Evolutionary conservation across 2,797 vertebrate genomes (phyloP).

Genomic region (Hypotaenidia okinawae): DNA sequence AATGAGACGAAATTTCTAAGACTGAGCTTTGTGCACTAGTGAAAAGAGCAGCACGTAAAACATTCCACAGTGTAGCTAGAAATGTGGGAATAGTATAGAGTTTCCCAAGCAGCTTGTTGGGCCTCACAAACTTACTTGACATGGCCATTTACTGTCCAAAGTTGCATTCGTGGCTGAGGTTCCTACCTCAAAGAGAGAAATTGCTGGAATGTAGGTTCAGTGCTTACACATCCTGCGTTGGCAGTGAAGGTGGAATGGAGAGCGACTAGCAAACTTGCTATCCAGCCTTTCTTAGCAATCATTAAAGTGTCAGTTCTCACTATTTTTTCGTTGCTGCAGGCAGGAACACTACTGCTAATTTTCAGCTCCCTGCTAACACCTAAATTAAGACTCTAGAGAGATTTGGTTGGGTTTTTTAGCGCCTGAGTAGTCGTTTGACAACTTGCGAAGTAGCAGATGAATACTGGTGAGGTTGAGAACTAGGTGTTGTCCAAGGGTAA

Average conservation of each 20-base stretch:
- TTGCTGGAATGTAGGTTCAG: neutral
- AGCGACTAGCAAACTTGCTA: conserved; percentile 26
- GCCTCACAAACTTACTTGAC: neutral
- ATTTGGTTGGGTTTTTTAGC: conserved; percentile 46
- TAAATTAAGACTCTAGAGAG: conserved; percentile 63
- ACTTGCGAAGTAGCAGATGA: conserved; percentile 60
- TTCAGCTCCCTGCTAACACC: conserved; percentile 66
- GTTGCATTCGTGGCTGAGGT: neutral
- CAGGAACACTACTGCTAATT: conserved; percentile 58
- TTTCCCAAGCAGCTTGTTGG: neutral
- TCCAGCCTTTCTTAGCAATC: conserved; percentile 46
- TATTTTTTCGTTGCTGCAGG: conserved; percentile 41
- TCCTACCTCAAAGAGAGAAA: neutral
- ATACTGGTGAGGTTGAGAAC: conserved; percentile 48
- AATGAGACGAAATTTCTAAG: neutral
- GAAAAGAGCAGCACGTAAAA: neutral
- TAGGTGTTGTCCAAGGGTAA: conserved; percentile 67
- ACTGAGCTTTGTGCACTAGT: neutral
- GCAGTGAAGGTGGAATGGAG: conserved; percentile 40
- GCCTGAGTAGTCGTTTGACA: conserved; percentile 63
- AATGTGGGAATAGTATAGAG: neutral
- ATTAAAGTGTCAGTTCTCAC: conserved; percentile 58
- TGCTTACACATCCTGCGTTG: neutral
- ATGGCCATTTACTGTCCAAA: neutral
- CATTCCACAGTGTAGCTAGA: neutral